These are phyloP conservation scores for Indri indri DNA, from an alignment of 2,113 vertebrate species.

Conservation along the genomic window DNA sequence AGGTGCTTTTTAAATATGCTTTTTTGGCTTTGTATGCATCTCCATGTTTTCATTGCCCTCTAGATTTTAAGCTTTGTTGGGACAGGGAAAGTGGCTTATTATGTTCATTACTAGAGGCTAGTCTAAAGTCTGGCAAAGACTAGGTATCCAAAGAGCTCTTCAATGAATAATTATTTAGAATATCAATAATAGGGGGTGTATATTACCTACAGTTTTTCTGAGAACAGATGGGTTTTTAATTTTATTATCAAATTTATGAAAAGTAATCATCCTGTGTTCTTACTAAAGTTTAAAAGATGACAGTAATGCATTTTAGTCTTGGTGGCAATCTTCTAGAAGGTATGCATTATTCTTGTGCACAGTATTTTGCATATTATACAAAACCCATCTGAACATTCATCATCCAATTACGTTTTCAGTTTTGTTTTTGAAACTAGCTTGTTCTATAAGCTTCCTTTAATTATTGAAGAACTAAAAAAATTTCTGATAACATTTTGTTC, in stretches of 20 bases:
- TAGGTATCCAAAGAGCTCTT: neutral
- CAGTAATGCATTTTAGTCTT: neutral
- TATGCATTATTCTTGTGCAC: neutral
- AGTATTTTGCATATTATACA: neutral
- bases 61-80: neutral
- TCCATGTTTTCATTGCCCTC: neutral
- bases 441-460: neutral
- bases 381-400: neutral
- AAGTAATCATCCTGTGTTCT: neutral
- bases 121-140: neutral
- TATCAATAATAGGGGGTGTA: neutral
- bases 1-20: neutral
- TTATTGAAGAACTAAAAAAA: neutral
- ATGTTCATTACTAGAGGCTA: neutral
- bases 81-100: neutral
- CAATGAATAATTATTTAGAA: neutral
- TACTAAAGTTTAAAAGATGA: neutral
- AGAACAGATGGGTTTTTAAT: neutral
- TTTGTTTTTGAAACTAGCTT: neutral
- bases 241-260: neutral
- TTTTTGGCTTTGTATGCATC: neutral
- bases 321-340: neutral
- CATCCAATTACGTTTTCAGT: neutral
- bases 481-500: conserved; percentile 24
- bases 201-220: neutral